Evolutionary conservation across 2,113 vertebrate genomes (phyloP).

Genomic region (Amphiprion percula): DNA sequence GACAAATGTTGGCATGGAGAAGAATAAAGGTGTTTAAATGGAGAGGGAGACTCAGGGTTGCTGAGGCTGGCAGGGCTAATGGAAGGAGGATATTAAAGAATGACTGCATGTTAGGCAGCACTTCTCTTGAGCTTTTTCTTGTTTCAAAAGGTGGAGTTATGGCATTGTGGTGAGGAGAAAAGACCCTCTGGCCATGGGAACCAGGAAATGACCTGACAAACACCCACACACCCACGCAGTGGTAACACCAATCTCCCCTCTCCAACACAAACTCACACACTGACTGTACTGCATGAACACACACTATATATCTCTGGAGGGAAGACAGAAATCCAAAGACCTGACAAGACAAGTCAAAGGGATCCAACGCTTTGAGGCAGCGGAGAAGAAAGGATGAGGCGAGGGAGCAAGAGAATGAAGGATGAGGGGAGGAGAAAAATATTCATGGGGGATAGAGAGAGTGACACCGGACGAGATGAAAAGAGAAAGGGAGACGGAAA

Average conservation of each 20-base stretch:
- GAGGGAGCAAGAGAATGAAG: constrained; percentile 58
- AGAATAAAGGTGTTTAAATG: constrained; percentile 11
- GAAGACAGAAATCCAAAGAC: constrained; percentile 73
- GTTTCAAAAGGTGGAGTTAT: constrained; percentile 51
- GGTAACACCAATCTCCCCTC: constrained; percentile 32
- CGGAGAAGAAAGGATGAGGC: constrained; percentile 51
- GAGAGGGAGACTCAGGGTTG: constrained; percentile 25
- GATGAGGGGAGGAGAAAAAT: constrained; percentile 52
- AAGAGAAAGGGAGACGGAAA: constrained; percentile 51
- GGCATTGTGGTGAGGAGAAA: constrained; percentile 50
- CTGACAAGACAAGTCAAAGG: constrained; percentile 79
- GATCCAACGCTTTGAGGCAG: constrained; percentile 66
- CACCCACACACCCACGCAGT: constrained; percentile 42
- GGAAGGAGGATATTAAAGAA: constrained; percentile 46
- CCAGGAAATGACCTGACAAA: constrained; percentile 58
- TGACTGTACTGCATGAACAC: constrained; percentile 59
- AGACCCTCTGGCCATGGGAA: constrained; percentile 53
- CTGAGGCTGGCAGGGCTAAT: constrained; percentile 23
- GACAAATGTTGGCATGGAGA: constrained; percentile 26
- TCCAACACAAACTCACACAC: constrained; percentile 44
- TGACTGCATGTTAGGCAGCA: constrained; percentile 12
- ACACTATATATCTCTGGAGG: constrained; percentile 66
- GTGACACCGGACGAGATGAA: constrained; percentile 58
- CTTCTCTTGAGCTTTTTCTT: constrained; percentile 1
- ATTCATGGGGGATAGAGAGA: constrained; percentile 55